Percentiles rank a stretch among this genome's conserved stretches.
These are phyloP conservation scores for Tor tambroides DNA, from an alignment of 2,113 vertebrate genomes.

Conservation along the genomic window DNA sequence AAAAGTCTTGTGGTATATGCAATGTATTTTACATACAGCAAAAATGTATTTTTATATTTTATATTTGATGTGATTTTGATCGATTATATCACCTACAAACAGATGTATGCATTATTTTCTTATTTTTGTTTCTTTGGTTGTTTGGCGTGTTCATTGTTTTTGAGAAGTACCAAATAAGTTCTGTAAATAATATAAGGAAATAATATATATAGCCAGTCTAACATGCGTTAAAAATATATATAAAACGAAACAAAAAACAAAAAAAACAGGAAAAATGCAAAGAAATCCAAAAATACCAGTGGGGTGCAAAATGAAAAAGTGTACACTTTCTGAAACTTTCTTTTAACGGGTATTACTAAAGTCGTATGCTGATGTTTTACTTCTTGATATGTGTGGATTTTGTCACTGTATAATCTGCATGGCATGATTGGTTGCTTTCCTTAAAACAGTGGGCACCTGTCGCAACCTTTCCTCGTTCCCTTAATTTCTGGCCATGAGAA, in stretches of 20 bases:
- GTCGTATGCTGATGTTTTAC: slow-evolving; percentile 56
- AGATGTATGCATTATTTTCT: slow-evolving; percentile 33
- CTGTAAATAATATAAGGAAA: slow-evolving; percentile 75
- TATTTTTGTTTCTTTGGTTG: slow-evolving; percentile 33
- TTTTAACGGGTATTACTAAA: slow-evolving; percentile 67
- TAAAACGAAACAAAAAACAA: slow-evolving; percentile 54
- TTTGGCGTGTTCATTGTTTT: slow-evolving; percentile 25
- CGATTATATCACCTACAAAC: slow-evolving; percentile 7
- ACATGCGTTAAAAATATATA: slow-evolving; percentile 57
- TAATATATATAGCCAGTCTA: slow-evolving; percentile 68
- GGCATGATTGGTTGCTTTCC: slow-evolving; percentile 74
- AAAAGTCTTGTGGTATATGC: slow-evolving; percentile 59
- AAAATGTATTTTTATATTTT: slow-evolving; percentile 54
- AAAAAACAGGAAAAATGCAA: neutral
- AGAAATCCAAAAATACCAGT: slow-evolving; percentile 58
- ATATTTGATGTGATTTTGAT: slow-evolving; percentile 52
- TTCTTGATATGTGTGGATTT: slow-evolving; percentile 66
- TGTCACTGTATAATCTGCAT: slow-evolving; percentile 74
- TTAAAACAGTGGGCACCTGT: slow-evolving; percentile 58
- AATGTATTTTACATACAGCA: slow-evolving; percentile 50
- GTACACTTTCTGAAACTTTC: slow-evolving; percentile 67
- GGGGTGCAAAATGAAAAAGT: slow-evolving; percentile 44
- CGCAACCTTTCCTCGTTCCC: neutral
- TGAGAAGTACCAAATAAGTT: slow-evolving; percentile 69
- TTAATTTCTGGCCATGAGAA: slow-evolving; percentile 30